Evolutionary conservation across 2,113 vertebrate genomes (phyloP).

Genomic region (Crotophaga sulcirostris): DNA sequence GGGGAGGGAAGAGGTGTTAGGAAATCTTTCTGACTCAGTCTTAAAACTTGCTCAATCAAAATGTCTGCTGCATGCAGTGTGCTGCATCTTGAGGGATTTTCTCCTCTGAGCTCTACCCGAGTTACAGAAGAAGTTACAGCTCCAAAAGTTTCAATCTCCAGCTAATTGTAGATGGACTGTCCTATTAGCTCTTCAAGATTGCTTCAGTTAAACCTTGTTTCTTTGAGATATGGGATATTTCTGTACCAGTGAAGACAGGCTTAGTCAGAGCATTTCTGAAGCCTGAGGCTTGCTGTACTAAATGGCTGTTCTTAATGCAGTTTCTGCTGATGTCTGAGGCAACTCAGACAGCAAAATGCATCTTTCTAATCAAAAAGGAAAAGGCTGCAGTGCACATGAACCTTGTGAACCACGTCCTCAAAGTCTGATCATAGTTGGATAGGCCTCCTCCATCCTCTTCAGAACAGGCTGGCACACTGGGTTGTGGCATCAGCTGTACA

Average conservation of each 20-base stretch:
- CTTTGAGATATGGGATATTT: not conserved
- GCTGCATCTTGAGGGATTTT: not conserved
- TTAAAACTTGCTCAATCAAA: constrained; percentile 15
- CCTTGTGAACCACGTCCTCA: not conserved
- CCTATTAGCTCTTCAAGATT: not conserved
- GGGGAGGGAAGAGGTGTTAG: constrained; percentile 14
- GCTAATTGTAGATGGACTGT: not conserved
- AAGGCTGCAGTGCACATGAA: not conserved
- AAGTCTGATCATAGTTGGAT: not conserved
- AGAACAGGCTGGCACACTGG: not conserved
- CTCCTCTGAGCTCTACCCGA: not conserved
- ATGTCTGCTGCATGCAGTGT: not conserved
- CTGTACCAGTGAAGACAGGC: not conserved
- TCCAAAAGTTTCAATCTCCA: not conserved
- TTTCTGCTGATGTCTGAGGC: not conserved
- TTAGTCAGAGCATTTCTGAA: not conserved
- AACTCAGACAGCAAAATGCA: not conserved
- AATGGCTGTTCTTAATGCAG: not conserved
- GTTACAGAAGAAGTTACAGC: not conserved
- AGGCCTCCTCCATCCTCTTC: not conserved
- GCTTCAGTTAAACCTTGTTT: not conserved
- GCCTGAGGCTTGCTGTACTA: constrained; percentile 2
- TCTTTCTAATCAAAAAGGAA: not conserved
- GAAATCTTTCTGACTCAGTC: constrained; percentile 54
- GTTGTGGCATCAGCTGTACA: not conserved